These are phyloP conservation scores for Lagopus leucura DNA, from an alignment of 2,113 vertebrate species.

Conservation along the genomic window DNA sequence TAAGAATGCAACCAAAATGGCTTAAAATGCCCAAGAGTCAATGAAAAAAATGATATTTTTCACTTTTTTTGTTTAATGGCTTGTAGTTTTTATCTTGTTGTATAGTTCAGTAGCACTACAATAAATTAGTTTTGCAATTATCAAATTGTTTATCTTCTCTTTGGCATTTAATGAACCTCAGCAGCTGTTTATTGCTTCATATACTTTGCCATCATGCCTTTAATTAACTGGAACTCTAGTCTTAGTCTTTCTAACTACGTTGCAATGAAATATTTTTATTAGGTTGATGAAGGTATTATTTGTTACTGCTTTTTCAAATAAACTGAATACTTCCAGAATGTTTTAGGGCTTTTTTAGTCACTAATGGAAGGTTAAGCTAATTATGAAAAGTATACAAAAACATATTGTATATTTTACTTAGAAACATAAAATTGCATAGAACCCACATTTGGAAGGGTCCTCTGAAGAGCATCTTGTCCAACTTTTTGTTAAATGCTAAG, in stretches of 20 bases:
- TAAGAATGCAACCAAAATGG: neutral
- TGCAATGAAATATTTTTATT: neutral
- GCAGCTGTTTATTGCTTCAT: slow-evolving; percentile 51
- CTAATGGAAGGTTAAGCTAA: neutral
- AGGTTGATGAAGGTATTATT: slow-evolving; percentile 9
- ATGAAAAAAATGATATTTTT: neutral
- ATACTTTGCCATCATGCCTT: neutral
- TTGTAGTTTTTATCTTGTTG: slow-evolving; percentile 15
- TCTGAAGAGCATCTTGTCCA: neutral
- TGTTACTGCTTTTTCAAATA: neutral
- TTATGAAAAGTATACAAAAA: neutral
- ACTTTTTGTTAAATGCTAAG: neutral
- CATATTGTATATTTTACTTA: neutral
- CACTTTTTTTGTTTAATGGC: neutral
- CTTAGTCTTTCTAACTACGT: slow-evolving; percentile 23
- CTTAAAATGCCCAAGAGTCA: neutral
- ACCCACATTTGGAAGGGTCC: neutral
- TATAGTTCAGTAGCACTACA: neutral
- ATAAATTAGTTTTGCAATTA: slow-evolving; percentile 17
- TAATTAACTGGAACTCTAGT: slow-evolving; percentile 36
- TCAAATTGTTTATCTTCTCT: slow-evolving; percentile 8
- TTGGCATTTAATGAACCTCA: slow-evolving; percentile 12
- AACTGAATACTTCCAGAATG: neutral
- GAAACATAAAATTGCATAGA: neutral
- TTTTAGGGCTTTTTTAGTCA: neutral